phyloP scores from a whole-genome alignment of 2,113 vertebrate genomes.

The Noturus placidus region DNA sequence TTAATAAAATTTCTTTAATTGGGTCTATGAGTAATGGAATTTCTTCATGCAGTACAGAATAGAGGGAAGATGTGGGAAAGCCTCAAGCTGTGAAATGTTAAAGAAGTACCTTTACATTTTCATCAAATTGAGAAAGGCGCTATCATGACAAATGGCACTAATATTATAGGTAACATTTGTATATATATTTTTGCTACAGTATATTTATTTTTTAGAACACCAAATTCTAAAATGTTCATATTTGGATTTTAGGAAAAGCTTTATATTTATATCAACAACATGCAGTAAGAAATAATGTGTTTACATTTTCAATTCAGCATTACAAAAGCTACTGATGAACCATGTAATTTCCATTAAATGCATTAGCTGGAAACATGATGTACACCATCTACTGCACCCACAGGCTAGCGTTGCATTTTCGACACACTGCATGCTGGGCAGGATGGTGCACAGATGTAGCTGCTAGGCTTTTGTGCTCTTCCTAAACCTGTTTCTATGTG shows the following conservation, averaged over 20 bases:
- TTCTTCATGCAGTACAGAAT: neutral
- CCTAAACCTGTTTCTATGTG: slow-evolving; percentile 30
- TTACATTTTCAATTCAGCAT: neutral
- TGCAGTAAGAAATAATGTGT: neutral
- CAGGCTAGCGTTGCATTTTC: neutral
- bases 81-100: slow-evolving; percentile 5
- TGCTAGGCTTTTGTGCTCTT: slow-evolving; percentile 8
- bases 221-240: neutral
- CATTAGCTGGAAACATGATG: slow-evolving; percentile 2
- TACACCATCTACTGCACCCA: neutral
- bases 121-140: neutral
- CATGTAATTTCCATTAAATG: neutral
- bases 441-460: slow-evolving; percentile 2
- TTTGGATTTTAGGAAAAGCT: neutral
- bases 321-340: neutral
- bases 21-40: neutral
- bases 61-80: neutral
- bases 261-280: neutral
- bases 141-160: neutral
- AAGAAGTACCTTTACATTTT: neutral
- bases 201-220: neutral
- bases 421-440: neutral
- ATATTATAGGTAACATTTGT: neutral
- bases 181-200: neutral
- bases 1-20: slow-evolving; percentile 24